A percentile compares a stretch with the other conserved stretches of the same genome.
Evolutionary conservation across 1,140 invertebrate species (phyloP).

Genomic region (Drosophila nikananu): DNA sequence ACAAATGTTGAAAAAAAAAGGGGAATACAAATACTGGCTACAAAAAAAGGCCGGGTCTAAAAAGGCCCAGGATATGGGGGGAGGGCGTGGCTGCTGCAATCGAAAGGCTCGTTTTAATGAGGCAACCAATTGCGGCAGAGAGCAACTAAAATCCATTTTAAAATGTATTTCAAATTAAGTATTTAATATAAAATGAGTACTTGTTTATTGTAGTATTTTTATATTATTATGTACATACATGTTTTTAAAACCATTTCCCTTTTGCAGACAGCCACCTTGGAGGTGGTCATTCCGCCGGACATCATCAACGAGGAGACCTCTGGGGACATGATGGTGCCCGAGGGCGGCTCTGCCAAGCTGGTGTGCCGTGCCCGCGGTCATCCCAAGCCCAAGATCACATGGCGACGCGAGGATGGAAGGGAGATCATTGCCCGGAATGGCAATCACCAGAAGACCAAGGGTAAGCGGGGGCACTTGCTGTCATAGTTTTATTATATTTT

Average conservation of each 20-base stretch:
- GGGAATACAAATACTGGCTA: neutral
- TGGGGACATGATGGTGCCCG: slow-evolving; percentile 95
- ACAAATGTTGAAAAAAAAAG: slow-evolving; percentile 13
- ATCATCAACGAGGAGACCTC: slow-evolving; percentile 95
- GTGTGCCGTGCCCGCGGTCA: slow-evolving; percentile 94
- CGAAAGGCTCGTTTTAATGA: slow-evolving; percentile 18
- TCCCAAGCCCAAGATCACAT: slow-evolving; percentile 93
- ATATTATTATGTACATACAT: neutral
- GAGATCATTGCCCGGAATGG: slow-evolving; percentile 91
- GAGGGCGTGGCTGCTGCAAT: neutral
- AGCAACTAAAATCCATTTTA: neutral
- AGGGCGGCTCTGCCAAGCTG: slow-evolving; percentile 94
- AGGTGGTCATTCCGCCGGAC: slow-evolving; percentile 96
- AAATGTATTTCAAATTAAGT: slow-evolving; percentile 1
- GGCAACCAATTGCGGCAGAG: slow-evolving; percentile 11
- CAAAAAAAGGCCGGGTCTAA: neutral
- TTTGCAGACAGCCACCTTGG: slow-evolving; percentile 91
- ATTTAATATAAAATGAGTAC: neutral
- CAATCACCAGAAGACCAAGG: slow-evolving; percentile 89
- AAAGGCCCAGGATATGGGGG: slow-evolving; percentile 1
- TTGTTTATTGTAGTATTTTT: neutral
- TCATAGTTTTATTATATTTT: neutral
- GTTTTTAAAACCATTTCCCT: neutral
- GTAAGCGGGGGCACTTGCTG: slow-evolving; percentile 80
- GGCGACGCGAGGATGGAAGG: slow-evolving; percentile 94